These are phyloP conservation scores for Hypsopygia costalis DNA, from an alignment of 2,888 invertebrate genomes.

Conservation along the genomic window DNA sequence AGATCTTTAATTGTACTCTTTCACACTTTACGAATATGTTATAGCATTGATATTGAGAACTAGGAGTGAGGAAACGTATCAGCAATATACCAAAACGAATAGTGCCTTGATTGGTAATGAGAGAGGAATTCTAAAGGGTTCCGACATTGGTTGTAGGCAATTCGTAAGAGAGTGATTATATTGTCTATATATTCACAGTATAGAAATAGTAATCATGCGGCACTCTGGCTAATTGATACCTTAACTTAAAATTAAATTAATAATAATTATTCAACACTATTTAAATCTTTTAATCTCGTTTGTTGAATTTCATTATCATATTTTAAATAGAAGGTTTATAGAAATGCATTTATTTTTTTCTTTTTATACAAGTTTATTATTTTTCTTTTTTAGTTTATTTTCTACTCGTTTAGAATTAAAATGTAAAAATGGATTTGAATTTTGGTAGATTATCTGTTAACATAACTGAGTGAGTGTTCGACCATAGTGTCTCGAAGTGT, in stretches of 20 bases:
- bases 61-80: slow-evolving; percentile 77
- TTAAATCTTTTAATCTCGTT: slow-evolving; percentile 60
- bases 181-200: slow-evolving; percentile 79
- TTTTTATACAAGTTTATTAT: slow-evolving; percentile 66
- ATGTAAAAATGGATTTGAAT: slow-evolving; percentile 59
- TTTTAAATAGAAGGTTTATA: slow-evolving; percentile 71
- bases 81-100: slow-evolving; percentile 79
- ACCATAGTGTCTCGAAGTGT: slow-evolving; percentile 17
- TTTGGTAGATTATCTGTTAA: slow-evolving; percentile 78
- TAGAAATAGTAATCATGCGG: slow-evolving; percentile 79
- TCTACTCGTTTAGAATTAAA: slow-evolving; percentile 60
- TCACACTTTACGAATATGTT: slow-evolving; percentile 60
- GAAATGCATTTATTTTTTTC: slow-evolving; percentile 77
- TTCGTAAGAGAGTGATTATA: slow-evolving; percentile 64
- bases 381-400: slow-evolving; percentile 70
- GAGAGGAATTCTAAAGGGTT: slow-evolving; percentile 57
- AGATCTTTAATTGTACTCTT: slow-evolving; percentile 60
- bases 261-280: slow-evolving; percentile 49
- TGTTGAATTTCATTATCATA: slow-evolving; percentile 70
- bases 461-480: slow-evolving; percentile 36
- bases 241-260: slow-evolving; percentile 50
- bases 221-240: slow-evolving; percentile 68
- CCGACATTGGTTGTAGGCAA: slow-evolving; percentile 51
- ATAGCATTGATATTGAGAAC: slow-evolving; percentile 68
- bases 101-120: slow-evolving; percentile 74